Percentiles rank a stretch among this genome's conserved stretches.
phyloP scores from a whole-genome alignment of 2,888 invertebrate genomes.

The Aphodius sticticus region DNA sequence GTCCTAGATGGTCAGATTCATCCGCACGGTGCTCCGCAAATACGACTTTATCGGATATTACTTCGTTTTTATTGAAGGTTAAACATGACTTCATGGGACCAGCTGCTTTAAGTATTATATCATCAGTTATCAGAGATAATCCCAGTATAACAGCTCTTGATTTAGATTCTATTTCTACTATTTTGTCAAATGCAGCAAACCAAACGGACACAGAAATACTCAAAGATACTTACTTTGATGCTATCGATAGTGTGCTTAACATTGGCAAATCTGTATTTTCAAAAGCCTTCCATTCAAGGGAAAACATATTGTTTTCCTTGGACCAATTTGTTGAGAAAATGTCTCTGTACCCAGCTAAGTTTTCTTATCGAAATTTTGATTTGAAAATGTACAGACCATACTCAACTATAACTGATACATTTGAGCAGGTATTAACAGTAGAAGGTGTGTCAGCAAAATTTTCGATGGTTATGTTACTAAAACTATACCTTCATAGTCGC shows the following conservation, averaged over 20 bases:
- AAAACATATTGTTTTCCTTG: constrained; percentile 33
- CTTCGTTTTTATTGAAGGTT: neutral
- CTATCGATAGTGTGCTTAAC: constrained; percentile 27
- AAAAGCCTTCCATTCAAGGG: constrained; percentile 30
- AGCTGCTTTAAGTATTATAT: neutral
- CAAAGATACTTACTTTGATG: constrained; percentile 18
- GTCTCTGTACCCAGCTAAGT: neutral
- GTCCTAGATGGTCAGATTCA: constrained; percentile 23
- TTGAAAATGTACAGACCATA: neutral
- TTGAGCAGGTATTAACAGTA: neutral
- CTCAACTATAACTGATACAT: too few species aligned
- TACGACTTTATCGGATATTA: neutral
- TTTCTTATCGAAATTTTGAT: neutral
- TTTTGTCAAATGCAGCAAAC: constrained; percentile 22
- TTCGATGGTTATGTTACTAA: neutral
- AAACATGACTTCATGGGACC: neutral
- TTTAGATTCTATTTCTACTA: constrained; percentile 24
- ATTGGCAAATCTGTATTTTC: constrained; percentile 17
- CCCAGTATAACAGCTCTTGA: constrained; percentile 22
- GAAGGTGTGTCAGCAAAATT: neutral
- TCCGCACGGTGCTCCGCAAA: neutral
- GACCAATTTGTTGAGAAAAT: constrained; percentile 26
- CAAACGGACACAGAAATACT: neutral
- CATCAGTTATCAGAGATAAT: neutral
- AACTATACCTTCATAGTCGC: too few species aligned